Evolutionary conservation across 2,797 vertebrate species (phyloP).

Genomic region (Steatocranus sp.): DNA sequence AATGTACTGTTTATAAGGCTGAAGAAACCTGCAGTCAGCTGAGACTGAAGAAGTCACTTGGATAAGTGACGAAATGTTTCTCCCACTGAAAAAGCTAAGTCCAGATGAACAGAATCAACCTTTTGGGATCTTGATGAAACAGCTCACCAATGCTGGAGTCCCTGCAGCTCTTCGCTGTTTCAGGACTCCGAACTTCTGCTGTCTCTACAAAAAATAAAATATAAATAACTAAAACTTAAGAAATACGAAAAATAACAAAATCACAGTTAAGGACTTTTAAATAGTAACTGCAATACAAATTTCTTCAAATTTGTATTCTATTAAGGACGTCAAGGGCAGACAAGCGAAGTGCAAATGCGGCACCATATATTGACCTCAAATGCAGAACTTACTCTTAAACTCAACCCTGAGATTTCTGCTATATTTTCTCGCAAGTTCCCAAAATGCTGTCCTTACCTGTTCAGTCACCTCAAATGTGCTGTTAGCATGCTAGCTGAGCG

Average conservation of each 20-base stretch:
- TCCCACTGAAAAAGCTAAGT: not conserved
- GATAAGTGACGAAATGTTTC: not conserved
- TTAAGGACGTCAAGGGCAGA: not conserved
- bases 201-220: not conserved
- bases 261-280: not conserved
- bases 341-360: not conserved
- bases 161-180: fast-evolving
- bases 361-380: not conserved
- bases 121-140: not conserved
- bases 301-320: not conserved
- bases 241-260: not conserved
- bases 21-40: not conserved
- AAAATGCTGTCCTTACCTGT: not conserved
- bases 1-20: not conserved
- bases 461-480: too few relatives aligned
- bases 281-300: not conserved
- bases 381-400: not conserved
- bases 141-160: not conserved
- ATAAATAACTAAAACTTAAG: not conserved
- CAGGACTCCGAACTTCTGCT: fast-evolving
- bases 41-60: not conserved
- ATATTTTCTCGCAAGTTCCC: not conserved
- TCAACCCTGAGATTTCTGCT: not conserved
- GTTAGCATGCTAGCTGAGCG: too few relatives aligned
- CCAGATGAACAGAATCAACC: not conserved